These are phyloP conservation scores for Platichthys flesus DNA, from an alignment of 2,113 vertebrate species.

Conservation along the genomic window DNA sequence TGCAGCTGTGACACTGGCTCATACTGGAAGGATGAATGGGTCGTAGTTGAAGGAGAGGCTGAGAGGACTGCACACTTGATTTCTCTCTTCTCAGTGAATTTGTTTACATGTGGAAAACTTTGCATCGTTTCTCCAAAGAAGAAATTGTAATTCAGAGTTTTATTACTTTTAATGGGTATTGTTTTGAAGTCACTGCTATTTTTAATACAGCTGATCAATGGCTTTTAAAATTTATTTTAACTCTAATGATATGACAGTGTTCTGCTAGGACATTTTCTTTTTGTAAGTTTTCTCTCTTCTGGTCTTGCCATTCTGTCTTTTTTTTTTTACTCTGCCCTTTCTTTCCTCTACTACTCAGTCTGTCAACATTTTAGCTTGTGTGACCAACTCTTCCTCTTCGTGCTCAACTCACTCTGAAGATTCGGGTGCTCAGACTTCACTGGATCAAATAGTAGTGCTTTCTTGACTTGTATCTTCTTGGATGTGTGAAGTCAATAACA, in stretches of 20 bases:
- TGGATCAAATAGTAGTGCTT: slow-evolving; percentile 65
- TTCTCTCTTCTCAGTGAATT: slow-evolving; percentile 78
- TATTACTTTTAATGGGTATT: slow-evolving; percentile 74
- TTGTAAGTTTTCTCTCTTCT: slow-evolving; percentile 41
- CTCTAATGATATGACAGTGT: slow-evolving; percentile 53
- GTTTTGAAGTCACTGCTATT: slow-evolving; percentile 73
- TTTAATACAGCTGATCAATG: slow-evolving; percentile 66
- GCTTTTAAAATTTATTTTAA: slow-evolving; percentile 56
- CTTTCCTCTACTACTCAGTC: background rate
- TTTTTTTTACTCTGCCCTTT: slow-evolving; percentile 25
- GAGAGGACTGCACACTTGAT: slow-evolving; percentile 74
- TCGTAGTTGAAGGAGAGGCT: slow-evolving; percentile 53
- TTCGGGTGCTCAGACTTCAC: slow-evolving; percentile 56
- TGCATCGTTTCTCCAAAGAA: slow-evolving; percentile 77
- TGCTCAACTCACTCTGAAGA: slow-evolving; percentile 53
- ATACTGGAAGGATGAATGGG: slow-evolving; percentile 35
- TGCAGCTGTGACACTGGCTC: slow-evolving; percentile 62
- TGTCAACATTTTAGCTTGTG: slow-evolving; percentile 54
- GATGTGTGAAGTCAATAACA: slow-evolving; percentile 62
- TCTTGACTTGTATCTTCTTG: slow-evolving; percentile 50
- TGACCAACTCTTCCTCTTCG: slow-evolving; percentile 61
- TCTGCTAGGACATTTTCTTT: slow-evolving; percentile 36
- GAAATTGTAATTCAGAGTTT: slow-evolving; percentile 86
- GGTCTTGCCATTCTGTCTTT: slow-evolving; percentile 16
- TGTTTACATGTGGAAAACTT: slow-evolving; percentile 95